Percentiles rank a stretch among this genome's conserved stretches.
Conservation (phyloP, 2,113 vertebrate genomes). For the Grallaria varia region DNA sequence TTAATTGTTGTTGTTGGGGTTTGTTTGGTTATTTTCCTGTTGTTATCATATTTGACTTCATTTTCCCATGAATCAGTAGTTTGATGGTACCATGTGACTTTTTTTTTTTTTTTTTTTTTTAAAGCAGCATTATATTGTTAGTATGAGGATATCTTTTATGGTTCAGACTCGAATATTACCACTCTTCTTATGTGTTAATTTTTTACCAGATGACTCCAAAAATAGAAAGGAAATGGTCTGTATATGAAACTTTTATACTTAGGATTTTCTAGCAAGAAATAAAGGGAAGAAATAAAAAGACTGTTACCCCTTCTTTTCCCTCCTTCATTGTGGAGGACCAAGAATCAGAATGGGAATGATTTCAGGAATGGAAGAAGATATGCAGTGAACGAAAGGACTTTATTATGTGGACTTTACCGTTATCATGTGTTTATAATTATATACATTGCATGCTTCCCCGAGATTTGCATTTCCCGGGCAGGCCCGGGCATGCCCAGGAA, state of each 20-base stretch:
- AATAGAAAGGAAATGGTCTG: not conserved
- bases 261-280: not conserved
- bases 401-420: too few relatives aligned
- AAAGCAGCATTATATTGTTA: not conserved
- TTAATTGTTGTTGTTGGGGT: not conserved
- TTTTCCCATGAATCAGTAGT: accelerated
- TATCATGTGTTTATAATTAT: too few relatives aligned
- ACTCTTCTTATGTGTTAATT: not conserved
- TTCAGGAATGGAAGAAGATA: too few relatives aligned
- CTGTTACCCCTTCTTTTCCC: not conserved
- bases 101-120: not conserved
- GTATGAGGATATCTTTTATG: not conserved
- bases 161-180: not conserved
- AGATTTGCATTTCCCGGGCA: too few relatives aligned
- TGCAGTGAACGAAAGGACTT: too few relatives aligned
- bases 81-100: not conserved
- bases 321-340: too few relatives aligned
- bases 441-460: too few relatives aligned
- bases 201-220: not conserved
- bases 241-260: not conserved
- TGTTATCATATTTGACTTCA: not conserved
- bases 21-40: not conserved
- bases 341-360: too few relatives aligned
- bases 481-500: too few relatives aligned
- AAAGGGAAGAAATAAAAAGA: not conserved